Evolutionary conservation across 2,797 vertebrate genomes (phyloP), one percentile per base, ranked within the genome.

Genomic region (Eupleurogrammus muticus): DNA sequence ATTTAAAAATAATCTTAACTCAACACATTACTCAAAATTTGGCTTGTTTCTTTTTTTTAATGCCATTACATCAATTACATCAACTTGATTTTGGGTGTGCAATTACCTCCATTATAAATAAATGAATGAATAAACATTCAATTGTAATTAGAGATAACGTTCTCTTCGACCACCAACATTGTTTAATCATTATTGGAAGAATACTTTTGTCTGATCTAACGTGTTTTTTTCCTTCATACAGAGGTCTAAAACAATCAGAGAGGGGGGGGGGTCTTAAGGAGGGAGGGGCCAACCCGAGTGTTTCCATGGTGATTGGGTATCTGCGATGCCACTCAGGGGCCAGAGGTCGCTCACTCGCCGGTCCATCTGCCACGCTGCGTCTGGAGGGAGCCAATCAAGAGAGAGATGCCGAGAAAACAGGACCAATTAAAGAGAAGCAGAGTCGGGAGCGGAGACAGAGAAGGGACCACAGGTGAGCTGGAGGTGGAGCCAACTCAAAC

Each of bases 351-450:
- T 98, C 90, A 95, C 95, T 89, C 95, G 93, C 86, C 94, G 96
- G 87, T 97, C 96, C 85, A 97, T 96, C 90, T 98, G 95, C 97
- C 96, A 97, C 66, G 96, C 96, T 63, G 96, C 96, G n/a, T 98
- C 97, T 99, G 94, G 71, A 91, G 73, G 73, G 49, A 87, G 53
- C 81, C 83, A 87, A 81, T 84, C 58, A 68, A 7, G 75, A 77
- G 52, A 83, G 40, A 83, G 66, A 78, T 3, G 46, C 36, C 53
- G 4, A 78, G 50, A 81, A 11, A 56, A 70, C 24, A 70, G 54
- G 49, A 76, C 76, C 72, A 90, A 91, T 87, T 89, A 88, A 72
- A 79, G 38, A 40, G 38, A 16, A 5, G 69, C 51, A 80, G 23
- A 7, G 14, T 63, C 40, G 32, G 12, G 21, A 16, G 21, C 0